These are phyloP conservation scores for Nomada fucata DNA, from an alignment of 2,888 invertebrate species.

Conservation along the genomic window DNA sequence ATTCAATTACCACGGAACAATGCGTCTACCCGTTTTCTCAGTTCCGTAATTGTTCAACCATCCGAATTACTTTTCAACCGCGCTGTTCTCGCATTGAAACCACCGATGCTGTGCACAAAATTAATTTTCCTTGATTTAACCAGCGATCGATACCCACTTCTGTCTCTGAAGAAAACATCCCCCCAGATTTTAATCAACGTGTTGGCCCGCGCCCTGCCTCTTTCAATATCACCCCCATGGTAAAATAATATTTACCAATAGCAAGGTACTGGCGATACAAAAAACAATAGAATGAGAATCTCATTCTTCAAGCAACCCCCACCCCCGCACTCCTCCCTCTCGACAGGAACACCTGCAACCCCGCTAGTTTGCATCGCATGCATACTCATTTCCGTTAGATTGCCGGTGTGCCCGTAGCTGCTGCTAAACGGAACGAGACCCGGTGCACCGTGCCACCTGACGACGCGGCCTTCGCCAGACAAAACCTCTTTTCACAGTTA, in stretches of 20 bases:
- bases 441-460: slow-evolving; percentile 36
- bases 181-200: slow-evolving; percentile 12
- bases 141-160: too few species aligned
- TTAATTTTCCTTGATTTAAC: slow-evolving; percentile 35
- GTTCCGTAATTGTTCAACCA: not conserved
- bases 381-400: slow-evolving; percentile 52
- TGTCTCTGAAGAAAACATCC: not conserved
- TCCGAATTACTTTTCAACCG: slow-evolving; percentile 4
- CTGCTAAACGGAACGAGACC: slow-evolving; percentile 13
- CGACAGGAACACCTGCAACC: slow-evolving; percentile 45
- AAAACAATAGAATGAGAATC: slow-evolving; percentile 12
- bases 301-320: slow-evolving; percentile 1
- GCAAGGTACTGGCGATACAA: not conserved
- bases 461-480: slow-evolving; percentile 33
- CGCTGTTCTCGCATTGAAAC: not conserved
- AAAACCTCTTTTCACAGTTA: slow-evolving; percentile 65
- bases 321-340: not conserved
- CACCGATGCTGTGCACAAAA: slow-evolving; percentile 12
- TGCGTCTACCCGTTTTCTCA: not conserved
- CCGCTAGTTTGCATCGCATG: slow-evolving; percentile 30
- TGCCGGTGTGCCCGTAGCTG: slow-evolving; percentile 13
- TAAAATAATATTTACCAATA: slow-evolving; percentile 14
- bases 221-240: not conserved
- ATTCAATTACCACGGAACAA: slow-evolving; percentile 11
- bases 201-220: not conserved